Evolutionary conservation across 2,113 vertebrate genomes (phyloP).

Genomic region (Menidia beryllina): DNA sequence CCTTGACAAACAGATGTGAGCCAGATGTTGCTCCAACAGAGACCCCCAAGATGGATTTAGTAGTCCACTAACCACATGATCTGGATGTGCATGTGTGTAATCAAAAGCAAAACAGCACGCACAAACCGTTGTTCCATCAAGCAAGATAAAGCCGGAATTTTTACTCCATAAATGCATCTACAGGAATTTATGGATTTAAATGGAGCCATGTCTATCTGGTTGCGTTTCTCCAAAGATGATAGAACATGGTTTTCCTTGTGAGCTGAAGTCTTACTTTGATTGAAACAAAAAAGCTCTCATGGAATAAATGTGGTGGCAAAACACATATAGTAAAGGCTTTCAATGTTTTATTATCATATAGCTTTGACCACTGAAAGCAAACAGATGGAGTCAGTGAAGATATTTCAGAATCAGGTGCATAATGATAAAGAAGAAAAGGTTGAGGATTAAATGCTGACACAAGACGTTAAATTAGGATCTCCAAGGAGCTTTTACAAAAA

Average conservation of each 20-base stretch:
- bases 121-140: slow-evolving; percentile 60
- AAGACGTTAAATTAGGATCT: neutral
- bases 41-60: slow-evolving; percentile 68
- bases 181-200: neutral
- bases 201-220: neutral
- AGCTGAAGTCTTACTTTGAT: neutral
- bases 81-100: slow-evolving; percentile 63
- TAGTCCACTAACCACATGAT: slow-evolving; percentile 44
- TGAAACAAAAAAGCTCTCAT: neutral
- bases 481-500: slow-evolving; percentile 21
- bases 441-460: slow-evolving; percentile 12
- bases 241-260: neutral
- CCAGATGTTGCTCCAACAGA: slow-evolving; percentile 78
- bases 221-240: neutral
- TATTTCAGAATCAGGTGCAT: slow-evolving; percentile 53
- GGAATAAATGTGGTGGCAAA: neutral
- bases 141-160: slow-evolving; percentile 60
- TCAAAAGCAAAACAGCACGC: slow-evolving; percentile 60
- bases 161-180: slow-evolving; percentile 6
- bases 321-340: neutral
- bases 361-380: slow-evolving; percentile 15
- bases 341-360: neutral
- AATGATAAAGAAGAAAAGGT: slow-evolving; percentile 20
- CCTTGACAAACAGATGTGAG: slow-evolving; percentile 80
- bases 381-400: slow-evolving; percentile 36